Evolutionary conservation across 1,140 invertebrate genomes (phyloP), one percentile per base, ranked within the genome.

Genomic region (Drosophila busckii): DNA sequence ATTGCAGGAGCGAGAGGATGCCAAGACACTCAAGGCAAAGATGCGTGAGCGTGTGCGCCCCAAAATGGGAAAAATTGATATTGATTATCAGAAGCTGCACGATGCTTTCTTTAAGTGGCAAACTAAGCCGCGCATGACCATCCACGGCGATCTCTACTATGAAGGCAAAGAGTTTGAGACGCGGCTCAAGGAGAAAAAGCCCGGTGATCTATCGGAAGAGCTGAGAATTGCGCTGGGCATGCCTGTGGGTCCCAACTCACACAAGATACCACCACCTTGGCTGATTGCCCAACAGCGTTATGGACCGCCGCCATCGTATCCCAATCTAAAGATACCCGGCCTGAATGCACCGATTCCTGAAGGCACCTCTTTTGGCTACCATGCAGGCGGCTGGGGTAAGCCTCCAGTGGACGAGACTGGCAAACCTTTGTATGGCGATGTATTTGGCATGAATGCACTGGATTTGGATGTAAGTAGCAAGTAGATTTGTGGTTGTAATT

Each of bases 111-210:
- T 99, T 89, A 97, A 97, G 90, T 99, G 97, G 96, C 98, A 99
- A 88, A 98, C 97, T 0, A 99, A 99, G 88, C 98, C 98, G 0
- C 93, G 94, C 64, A 97, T 99, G 96, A 98, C 97, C 0, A 98
- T 98, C 75, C 98, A 99, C 88, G 98, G 98, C 8, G 98, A 99
- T 89, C 88, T 99, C 0, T 99, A 99, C 88, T 99, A 99, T 88
- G 98, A 99, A 89, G 98, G 98, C n/a, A 99, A 99, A 88, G 98
- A 99, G 88, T 98, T 98, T 89, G 98, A 99, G 88, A 99, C 98
- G 0, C 91, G 97, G 26, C 89, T 99, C 23, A 96, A 97, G 69
- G 98, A 99, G 83, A 99, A 99, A 88, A 99, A 99, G 87, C 98
- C 98, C 0, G 98, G 98, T 0, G 97, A 99, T 87, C 88, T 99